A percentile compares a stretch with the other conserved stretches of the same genome.
These are phyloP conservation scores for Polyploca ridens DNA, from an alignment of 2,888 invertebrate genomes.

Conservation along the genomic window DNA sequence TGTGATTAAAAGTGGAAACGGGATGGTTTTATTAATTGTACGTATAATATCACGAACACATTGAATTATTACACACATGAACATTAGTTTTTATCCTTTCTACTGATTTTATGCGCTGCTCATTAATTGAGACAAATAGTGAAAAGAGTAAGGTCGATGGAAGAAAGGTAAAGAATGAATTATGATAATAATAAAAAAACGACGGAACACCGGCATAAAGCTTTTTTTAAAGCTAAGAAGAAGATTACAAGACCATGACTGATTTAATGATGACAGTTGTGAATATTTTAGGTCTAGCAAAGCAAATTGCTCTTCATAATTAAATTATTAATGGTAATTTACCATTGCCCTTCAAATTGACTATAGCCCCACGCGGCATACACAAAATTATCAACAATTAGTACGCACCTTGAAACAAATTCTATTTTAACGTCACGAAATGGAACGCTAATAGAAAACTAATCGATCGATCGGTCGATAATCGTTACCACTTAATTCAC, in stretches of 20 bases:
- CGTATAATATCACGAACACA: neutral
- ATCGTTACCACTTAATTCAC: neutral
- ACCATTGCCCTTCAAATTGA: neutral
- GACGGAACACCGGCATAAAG: neutral
- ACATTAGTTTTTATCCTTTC: neutral
- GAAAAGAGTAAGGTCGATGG: neutral
- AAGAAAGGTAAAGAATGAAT: neutral
- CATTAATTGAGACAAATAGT: neutral
- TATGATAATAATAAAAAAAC: neutral
- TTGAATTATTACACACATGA: no score
- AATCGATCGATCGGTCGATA: neutral
- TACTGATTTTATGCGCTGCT: neutral
- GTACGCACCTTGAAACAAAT: constrained; percentile 19
- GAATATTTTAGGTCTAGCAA: neutral
- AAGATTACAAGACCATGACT: neutral
- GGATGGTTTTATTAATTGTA: neutral
- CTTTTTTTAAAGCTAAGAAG: neutral
- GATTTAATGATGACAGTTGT: neutral
- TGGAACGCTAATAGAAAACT: neutral
- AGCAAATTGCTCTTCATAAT: neutral
- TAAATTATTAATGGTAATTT: neutral
- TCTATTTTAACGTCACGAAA: constrained; percentile 13
- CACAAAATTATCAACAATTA: constrained; percentile 14
- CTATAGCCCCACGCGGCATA: neutral
- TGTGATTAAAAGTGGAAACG: neutral